Conservation (phyloP, 92 coral and sea anemone genomes). For the Zoanthus gigantus region DNA sequence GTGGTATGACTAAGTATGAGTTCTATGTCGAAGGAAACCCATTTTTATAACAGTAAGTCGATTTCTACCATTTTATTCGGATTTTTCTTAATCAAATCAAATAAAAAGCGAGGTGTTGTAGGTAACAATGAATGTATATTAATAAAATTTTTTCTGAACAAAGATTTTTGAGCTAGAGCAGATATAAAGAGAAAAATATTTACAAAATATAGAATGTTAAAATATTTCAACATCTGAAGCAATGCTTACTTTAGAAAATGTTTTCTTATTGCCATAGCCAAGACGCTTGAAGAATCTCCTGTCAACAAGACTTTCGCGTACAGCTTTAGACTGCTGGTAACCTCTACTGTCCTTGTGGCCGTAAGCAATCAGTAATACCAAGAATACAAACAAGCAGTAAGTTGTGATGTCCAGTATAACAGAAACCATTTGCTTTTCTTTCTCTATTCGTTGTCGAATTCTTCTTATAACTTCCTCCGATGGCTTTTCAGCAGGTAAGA, state of each 20-base stretch:
- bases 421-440: constrained; percentile 81
- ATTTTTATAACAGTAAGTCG: no score
- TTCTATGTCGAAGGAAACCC: no score
- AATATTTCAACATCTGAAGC: background rate
- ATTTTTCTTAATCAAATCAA: no score
- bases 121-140: no score
- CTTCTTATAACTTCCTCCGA: constrained; percentile 73
- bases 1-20: no score
- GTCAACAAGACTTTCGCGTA: constrained; percentile 58
- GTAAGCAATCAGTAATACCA: constrained; percentile 86
- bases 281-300: constrained; percentile 5
- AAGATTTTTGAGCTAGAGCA: no score
- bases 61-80: no score
- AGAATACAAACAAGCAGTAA: constrained; percentile 65
- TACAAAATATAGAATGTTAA: background rate
- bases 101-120: no score
- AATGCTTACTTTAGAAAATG: constrained; percentile 72
- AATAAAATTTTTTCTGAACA: no score
- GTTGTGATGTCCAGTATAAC: constrained; percentile 77
- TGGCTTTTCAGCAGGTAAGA: constrained; percentile 66
- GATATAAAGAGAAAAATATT: background rate
- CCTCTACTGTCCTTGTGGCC: constrained; percentile 81
- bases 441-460: constrained; percentile 79
- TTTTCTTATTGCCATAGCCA: background rate
- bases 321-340: constrained; percentile 74